These are phyloP conservation scores for Lacanobia oleracea DNA, from an alignment of 2,888 invertebrate species.

Conservation along the genomic window DNA sequence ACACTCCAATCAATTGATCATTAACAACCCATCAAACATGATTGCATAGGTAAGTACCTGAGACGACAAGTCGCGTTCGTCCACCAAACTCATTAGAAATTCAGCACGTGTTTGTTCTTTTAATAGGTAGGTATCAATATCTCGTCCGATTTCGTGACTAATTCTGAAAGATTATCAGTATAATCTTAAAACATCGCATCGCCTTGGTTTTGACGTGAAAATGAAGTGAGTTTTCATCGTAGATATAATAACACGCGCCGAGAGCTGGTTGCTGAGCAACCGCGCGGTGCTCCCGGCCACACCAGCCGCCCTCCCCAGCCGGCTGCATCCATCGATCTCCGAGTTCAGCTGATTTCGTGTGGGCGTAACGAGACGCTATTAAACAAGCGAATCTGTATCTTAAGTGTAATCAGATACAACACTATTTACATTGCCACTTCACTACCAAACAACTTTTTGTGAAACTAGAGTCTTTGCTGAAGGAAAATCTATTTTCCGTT, in stretches of 20 bases:
- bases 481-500: constrained; percentile 47
- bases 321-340: constrained; percentile 65
- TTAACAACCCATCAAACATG: constrained; percentile 1
- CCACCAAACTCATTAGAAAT: constrained; percentile 3
- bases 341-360: constrained; percentile 26
- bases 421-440: constrained; percentile 21
- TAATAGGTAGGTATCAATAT: too few relatives aligned
- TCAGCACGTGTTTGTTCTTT: too few relatives aligned
- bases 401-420: background rate
- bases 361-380: constrained; percentile 12
- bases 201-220: constrained; percentile 26
- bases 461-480: constrained; percentile 13
- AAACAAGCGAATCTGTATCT: constrained; percentile 37
- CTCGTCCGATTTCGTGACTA: background rate
- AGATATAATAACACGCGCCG: constrained; percentile 56
- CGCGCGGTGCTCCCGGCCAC: constrained; percentile 52
- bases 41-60: background rate
- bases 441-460: constrained; percentile 29
- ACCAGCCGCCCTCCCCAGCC: constrained; percentile 62
- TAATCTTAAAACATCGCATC: constrained; percentile 15
- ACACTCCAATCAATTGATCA: constrained; percentile 14
- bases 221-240: constrained; percentile 55
- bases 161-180: constrained; percentile 8
- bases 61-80: background rate
- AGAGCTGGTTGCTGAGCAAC: constrained; percentile 62